These are phyloP conservation scores for Pithys albifrons DNA, from an alignment of 2,113 vertebrate species.

Conservation along the genomic window DNA sequence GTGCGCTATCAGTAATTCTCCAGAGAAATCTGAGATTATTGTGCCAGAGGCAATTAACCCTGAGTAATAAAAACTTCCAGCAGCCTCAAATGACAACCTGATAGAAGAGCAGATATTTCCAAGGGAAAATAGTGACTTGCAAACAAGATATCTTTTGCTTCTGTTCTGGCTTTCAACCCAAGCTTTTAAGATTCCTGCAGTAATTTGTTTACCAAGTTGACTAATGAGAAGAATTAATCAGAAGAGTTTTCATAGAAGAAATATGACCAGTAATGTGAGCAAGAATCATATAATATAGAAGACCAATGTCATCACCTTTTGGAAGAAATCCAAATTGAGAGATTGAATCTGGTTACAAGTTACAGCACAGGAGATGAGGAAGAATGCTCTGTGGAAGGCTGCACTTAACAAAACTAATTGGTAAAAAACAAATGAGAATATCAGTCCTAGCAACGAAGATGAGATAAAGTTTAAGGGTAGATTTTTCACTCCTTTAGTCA, in stretches of 20 bases:
- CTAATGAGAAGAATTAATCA: constrained; percentile 61
- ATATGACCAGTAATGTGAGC: constrained; percentile 15
- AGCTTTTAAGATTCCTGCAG: constrained; percentile 44
- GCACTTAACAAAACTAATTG: neutral
- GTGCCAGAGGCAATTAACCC: constrained; percentile 70
- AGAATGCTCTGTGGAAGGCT: neutral
- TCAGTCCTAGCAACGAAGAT: neutral
- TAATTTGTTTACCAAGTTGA: constrained; percentile 64
- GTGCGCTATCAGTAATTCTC: constrained; percentile 36
- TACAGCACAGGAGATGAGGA: neutral
- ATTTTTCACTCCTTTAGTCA: neutral
- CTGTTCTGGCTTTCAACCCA: constrained; percentile 41
- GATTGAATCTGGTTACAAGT: neutral
- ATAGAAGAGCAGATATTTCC: constrained; percentile 45
- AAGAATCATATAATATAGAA: neutral
- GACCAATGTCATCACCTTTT: constrained; percentile 23
- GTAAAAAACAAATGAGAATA: neutral
- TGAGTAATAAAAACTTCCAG: constrained; percentile 64
- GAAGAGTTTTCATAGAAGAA: constrained; percentile 31
- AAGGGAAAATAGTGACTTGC: constrained; percentile 49
- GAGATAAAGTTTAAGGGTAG: neutral
- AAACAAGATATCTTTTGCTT: constrained; percentile 29
- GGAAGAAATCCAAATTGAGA: constrained; percentile 22
- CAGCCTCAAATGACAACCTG: constrained; percentile 31
- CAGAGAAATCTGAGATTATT: constrained; percentile 52